phyloP scores from a whole-genome alignment of 37 sponge, comb jelly and placozoan species.

The Cliona cf. orientalis region DNA sequence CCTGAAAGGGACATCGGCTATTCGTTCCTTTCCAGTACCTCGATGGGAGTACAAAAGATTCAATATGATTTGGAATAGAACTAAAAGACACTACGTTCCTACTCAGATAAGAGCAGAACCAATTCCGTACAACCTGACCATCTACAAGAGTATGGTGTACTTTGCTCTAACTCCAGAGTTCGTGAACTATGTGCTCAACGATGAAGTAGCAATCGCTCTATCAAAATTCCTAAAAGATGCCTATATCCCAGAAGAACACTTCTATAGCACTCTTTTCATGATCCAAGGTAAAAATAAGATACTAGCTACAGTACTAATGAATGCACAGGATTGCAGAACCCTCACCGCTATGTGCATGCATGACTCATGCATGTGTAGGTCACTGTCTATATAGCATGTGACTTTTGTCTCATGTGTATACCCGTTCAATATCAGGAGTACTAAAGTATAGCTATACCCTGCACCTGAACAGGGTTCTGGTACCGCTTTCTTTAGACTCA shows the following conservation, averaged over 20 bases:
- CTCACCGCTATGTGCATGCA: no score
- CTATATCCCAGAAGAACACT: slow-evolving; percentile 14
- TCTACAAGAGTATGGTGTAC: slow-evolving; percentile 32
- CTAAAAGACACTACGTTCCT: background rate
- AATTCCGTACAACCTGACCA: background rate
- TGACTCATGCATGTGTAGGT: no score
- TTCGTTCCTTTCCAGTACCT: background rate
- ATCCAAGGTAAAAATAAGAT: no score
- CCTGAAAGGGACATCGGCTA: slow-evolving; percentile 22
- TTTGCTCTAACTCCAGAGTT: slow-evolving; percentile 6
- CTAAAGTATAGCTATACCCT: no score
- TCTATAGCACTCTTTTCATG: slow-evolving; percentile 4
- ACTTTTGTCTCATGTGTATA: no score
- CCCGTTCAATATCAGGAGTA: no score
- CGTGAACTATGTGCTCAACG: background rate
- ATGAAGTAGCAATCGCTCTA: background rate
- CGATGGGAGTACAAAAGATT: background rate
- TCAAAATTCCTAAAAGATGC: background rate
- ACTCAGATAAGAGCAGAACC: background rate
- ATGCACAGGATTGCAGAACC: no score
- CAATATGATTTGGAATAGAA: background rate
- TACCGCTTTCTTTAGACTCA: no score
- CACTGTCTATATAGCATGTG: no score
- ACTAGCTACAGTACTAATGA: no score
- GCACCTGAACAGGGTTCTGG: no score